Evolutionary conservation across 2,113 vertebrate genomes (phyloP).

Genomic region (Heliornis fulica): DNA sequence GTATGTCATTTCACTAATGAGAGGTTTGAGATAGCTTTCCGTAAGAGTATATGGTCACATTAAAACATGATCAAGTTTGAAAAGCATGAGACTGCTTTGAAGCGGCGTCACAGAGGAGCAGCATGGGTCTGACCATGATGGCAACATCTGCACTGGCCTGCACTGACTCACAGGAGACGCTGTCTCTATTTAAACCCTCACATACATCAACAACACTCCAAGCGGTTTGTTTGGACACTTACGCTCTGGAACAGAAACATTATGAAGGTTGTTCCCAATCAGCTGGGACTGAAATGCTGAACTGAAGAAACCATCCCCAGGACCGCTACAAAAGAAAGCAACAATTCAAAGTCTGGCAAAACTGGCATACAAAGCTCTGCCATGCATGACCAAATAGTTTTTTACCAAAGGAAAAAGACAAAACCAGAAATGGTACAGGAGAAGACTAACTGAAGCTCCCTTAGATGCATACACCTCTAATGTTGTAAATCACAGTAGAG

Average conservation of each 20-base stretch:
- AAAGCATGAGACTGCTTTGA: not conserved
- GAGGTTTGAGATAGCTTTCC: not conserved
- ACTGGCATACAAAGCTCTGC: not conserved
- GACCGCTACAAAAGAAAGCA: slow-evolving; percentile 78
- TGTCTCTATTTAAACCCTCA: not conserved
- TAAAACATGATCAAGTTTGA: not conserved
- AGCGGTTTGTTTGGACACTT: slow-evolving; percentile 58
- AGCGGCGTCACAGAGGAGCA: not conserved
- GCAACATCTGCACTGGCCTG: not conserved
- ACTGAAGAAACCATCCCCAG: slow-evolving; percentile 97
- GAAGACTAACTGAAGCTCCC: not conserved
- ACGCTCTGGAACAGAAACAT: slow-evolving; percentile 93
- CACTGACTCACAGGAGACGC: not conserved
- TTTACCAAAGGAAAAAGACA: not conserved
- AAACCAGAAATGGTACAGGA: not conserved
- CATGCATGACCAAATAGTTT: not conserved
- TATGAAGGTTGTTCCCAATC: slow-evolving; percentile 93
- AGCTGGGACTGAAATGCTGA: slow-evolving; percentile 96
- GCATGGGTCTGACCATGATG: not conserved
- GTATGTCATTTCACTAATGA: not conserved
- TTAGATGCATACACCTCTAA: not conserved
- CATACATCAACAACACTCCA: not conserved
- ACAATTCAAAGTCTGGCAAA: not conserved
- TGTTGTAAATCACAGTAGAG: not conserved
- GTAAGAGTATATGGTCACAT: not conserved